Evolutionary conservation across 2,113 vertebrate genomes (phyloP).

Genomic region (Cervus canadensis): DNA sequence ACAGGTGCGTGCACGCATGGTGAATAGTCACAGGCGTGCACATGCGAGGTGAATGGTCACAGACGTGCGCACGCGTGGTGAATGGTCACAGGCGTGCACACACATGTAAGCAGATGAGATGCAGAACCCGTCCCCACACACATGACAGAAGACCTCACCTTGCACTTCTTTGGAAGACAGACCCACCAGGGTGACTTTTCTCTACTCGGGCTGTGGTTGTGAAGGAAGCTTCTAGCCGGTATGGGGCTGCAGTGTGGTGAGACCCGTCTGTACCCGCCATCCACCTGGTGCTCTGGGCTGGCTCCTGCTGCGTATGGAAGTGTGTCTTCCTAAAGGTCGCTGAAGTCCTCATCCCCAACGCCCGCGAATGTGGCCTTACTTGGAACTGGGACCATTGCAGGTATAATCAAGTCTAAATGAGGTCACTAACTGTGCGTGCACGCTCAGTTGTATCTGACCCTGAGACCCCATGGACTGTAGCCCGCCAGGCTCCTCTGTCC

Average conservation of each 20-base stretch:
- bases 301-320: rapidly evolving
- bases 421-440: neutral
- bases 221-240: rapidly evolving
- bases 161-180: neutral
- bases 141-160: too few relatives aligned
- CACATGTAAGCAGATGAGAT: rapidly evolving
- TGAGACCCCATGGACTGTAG: neutral
- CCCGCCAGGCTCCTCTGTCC: neutral
- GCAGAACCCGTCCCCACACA: rapidly evolving
- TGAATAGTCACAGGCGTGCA: too few relatives aligned
- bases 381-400: neutral
- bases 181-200: rapidly evolving
- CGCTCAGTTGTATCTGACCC: neutral
- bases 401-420: rapidly evolving
- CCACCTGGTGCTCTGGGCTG: rapidly evolving
- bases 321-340: neutral
- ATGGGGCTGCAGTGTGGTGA: neutral
- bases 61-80: too few relatives aligned
- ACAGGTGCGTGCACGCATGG: too few relatives aligned
- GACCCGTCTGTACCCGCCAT: rapidly evolving
- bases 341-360: too few relatives aligned
- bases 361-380: neutral
- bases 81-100: too few relatives aligned
- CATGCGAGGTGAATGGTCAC: rapidly evolving
- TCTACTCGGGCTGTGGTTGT: rapidly evolving